These are phyloP conservation scores for Trissolcus basalis DNA, from an alignment of 1,140 invertebrate genomes.

Conservation along the genomic window DNA sequence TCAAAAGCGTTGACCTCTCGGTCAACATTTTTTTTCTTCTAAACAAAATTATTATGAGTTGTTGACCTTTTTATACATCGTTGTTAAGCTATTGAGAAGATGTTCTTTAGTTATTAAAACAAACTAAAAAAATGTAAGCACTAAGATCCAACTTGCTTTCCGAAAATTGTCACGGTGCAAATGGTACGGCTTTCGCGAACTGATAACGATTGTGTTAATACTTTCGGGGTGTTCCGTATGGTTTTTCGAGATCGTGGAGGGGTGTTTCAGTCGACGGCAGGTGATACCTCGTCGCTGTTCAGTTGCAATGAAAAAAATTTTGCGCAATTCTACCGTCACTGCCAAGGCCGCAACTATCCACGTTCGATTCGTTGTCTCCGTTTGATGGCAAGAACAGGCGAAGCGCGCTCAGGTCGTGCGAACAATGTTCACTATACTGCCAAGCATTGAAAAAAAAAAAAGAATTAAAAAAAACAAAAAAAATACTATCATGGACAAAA, in stretches of 20 bases:
- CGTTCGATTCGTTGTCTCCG: slow-evolving; percentile 66
- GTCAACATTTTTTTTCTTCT: no score
- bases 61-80: slow-evolving; percentile 29
- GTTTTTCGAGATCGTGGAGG: slow-evolving; percentile 6
- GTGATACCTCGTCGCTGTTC: slow-evolving; percentile 44
- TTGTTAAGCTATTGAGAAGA: slow-evolving; percentile 29
- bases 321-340: slow-evolving; percentile 66
- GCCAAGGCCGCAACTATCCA: slow-evolving; percentile 71
- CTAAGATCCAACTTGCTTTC: not conserved
- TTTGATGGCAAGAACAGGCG: slow-evolving; percentile 15
- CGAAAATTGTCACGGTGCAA: not conserved
- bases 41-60: slow-evolving; percentile 43
- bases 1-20: not conserved
- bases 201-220: no score
- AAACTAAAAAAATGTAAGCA: not conserved
- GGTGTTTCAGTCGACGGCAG: slow-evolving; percentile 65
- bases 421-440: slow-evolving; percentile 74
- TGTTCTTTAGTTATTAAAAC: slow-evolving; percentile 4
- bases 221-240: not conserved
- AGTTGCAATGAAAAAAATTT: slow-evolving; percentile 18
- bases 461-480: slow-evolving; percentile 61
- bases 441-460: slow-evolving; percentile 65
- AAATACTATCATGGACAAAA: slow-evolving; percentile 40
- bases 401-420: slow-evolving; percentile 41
- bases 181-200: not conserved